Conservation (phyloP, 2,797 vertebrate genomes). For the Acropternis orthonyx region DNA sequence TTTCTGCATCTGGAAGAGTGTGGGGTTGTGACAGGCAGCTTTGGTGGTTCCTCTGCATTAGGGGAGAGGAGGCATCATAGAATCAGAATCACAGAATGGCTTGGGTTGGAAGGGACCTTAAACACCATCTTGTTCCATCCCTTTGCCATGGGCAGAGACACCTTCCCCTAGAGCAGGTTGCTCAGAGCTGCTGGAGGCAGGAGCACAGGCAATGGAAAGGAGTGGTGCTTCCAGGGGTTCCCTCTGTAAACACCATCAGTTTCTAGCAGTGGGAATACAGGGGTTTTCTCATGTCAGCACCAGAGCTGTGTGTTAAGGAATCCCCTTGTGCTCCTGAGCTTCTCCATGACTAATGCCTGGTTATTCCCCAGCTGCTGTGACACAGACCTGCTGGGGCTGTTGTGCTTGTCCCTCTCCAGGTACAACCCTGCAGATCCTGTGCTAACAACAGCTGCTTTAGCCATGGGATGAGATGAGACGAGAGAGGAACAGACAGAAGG, state of each 20-base stretch:
- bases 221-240: neutral
- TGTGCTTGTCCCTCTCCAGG: neutral
- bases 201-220: neutral
- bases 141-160: neutral
- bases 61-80: neutral
- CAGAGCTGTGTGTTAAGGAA: neutral
- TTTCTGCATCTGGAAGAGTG: neutral
- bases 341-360: accelerated
- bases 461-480: neutral
- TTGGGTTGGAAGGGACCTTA: neutral
- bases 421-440: accelerated
- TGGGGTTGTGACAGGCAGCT: accelerated
- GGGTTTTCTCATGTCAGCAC: neutral
- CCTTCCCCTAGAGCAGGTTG: neutral
- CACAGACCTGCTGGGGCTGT: accelerated
- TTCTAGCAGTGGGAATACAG: neutral
- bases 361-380: accelerated
- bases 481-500: neutral
- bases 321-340: neutral
- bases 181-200: neutral
- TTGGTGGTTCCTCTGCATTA: accelerated
- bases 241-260: neutral
- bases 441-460: neutral
- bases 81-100: neutral
- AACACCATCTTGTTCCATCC: neutral